Evolutionary conservation across 2,888 invertebrate genomes (phyloP).

Genomic region (Pristionchus exspectatus): DNA sequence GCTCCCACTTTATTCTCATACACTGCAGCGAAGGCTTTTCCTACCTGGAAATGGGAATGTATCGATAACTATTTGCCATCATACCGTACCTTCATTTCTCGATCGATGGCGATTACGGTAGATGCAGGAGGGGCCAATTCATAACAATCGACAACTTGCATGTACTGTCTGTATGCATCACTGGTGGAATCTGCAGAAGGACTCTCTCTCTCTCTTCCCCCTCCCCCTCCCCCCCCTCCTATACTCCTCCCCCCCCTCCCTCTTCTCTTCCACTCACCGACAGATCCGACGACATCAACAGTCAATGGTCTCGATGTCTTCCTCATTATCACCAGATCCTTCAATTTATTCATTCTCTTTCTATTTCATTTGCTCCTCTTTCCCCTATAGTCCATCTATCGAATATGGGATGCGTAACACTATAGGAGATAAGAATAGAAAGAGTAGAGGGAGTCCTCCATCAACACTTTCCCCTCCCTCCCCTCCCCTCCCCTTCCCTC

Average conservation of each 20-base stretch:
- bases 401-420: background rate
- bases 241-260: background rate
- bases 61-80: background rate
- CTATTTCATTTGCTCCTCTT: background rate
- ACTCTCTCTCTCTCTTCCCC: background rate
- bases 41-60: constrained; percentile 50
- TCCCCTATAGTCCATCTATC: background rate
- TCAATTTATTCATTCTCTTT: background rate
- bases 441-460: background rate
- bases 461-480: background rate
- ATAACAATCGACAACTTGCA: constrained; percentile 68
- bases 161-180: constrained; percentile 71
- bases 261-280: constrained; percentile 60
- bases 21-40: constrained; percentile 63
- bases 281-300: constrained; percentile 69
- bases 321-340: constrained; percentile 68
- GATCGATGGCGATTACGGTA: constrained; percentile 63
- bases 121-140: constrained; percentile 64
- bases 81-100: constrained; percentile 55
- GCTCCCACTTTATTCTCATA: constrained; percentile 63
- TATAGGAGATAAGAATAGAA: background rate
- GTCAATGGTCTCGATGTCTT: constrained; percentile 71
- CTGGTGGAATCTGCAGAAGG: constrained; percentile 62
- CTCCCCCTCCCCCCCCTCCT: background rate
- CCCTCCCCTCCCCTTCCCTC: background rate